Percentiles rank a stretch among this genome's conserved stretches.
phyloP scores from a whole-genome alignment of 2,888 invertebrate species.

The Lordiphosa andalusiaca region DNA sequence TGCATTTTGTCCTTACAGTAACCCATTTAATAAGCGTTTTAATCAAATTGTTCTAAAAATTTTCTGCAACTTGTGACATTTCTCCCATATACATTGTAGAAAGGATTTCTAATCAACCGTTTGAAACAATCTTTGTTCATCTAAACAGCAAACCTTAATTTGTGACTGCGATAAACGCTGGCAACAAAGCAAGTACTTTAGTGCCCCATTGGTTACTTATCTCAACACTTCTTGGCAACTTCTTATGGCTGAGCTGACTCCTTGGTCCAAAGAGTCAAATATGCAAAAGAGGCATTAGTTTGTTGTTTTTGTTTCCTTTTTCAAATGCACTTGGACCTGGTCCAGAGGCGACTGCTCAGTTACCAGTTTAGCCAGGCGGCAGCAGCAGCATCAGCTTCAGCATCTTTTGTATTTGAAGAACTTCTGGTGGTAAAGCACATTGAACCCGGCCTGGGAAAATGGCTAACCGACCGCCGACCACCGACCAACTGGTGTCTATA shows the following conservation, averaged over 20 bases:
- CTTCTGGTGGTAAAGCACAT: slow-evolving; percentile 58
- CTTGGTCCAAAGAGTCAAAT: slow-evolving; percentile 11
- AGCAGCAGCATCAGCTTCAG: not conserved
- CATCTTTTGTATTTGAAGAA: slow-evolving; percentile 16
- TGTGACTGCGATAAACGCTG: slow-evolving; percentile 24
- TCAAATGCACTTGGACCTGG: slow-evolving; percentile 14
- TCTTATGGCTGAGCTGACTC: not conserved
- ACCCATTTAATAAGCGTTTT: no score
- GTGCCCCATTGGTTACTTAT: slow-evolving; percentile 31
- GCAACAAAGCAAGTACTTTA: slow-evolving; percentile 38
- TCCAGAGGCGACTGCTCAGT: slow-evolving; percentile 27
- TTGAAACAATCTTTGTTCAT: no score
- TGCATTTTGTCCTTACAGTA: no score
- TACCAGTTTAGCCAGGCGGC: slow-evolving; percentile 30
- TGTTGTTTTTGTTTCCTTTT: slow-evolving; percentile 2
- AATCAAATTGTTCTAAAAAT: no score
- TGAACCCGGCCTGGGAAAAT: slow-evolving; percentile 48
- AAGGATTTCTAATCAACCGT: no score
- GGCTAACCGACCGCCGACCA: not conserved
- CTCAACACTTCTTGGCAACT: slow-evolving; percentile 11
- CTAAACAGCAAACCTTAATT: slow-evolving; percentile 7
- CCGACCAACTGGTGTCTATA: slow-evolving; percentile 9
- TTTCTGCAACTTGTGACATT: no score
- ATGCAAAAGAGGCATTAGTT: slow-evolving; percentile 11
- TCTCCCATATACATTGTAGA: no score